Evolutionary conservation across 2,797 vertebrate genomes (phyloP).

Genomic region (Tokudaia muenninki): DNA sequence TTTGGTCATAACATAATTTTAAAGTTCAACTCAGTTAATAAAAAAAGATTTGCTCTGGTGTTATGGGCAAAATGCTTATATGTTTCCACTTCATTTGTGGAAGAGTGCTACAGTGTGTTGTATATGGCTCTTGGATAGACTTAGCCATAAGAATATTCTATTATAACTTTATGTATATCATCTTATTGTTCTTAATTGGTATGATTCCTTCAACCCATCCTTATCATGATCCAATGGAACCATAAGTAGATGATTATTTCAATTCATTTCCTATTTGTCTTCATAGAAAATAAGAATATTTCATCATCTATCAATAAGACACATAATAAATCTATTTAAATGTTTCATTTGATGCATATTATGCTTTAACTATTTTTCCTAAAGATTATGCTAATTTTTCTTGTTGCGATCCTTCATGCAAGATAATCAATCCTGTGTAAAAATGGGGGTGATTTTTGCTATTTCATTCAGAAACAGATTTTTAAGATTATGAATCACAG

Average conservation of each 20-base stretch:
- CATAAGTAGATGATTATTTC: conserved; percentile 13
- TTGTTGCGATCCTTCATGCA: background rate
- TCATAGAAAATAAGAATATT: background rate
- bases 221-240: conserved; percentile 39
- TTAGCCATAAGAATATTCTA: conserved; percentile 70
- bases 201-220: conserved; percentile 68
- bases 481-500: background rate
- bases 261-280: background rate
- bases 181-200: conserved; percentile 63
- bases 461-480: conserved; percentile 22
- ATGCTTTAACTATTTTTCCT: conserved; percentile 43
- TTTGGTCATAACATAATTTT: conserved; percentile 94
- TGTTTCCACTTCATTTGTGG: conserved; percentile 84
- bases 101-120: conserved; percentile 70
- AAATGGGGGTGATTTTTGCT: background rate
- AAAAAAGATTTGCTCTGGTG: conserved; percentile 89
- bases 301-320: background rate
- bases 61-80: conserved; percentile 86
- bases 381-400: background rate
- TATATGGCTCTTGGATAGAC: conserved; percentile 72
- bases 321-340: background rate
- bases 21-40: conserved; percentile 94
- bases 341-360: background rate
- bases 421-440: background rate
- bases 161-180: conserved; percentile 74